Base-by-base conservation (phyloP, 2,797 vertebrate species). In the Anguilla marmorata region DNA sequence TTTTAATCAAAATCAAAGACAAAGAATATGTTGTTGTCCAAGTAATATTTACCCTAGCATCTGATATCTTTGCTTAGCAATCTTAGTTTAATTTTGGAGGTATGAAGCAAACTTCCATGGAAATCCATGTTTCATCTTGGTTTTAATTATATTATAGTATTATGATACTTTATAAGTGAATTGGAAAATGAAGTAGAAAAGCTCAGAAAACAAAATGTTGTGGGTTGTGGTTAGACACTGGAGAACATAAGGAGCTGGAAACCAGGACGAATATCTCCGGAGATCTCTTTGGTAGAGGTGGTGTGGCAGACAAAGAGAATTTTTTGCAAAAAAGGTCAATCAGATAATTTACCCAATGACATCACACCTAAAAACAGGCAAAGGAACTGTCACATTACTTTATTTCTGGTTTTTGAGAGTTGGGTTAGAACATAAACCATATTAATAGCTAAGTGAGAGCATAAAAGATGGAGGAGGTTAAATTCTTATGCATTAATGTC, bases 241-340 rank as follows among this genome's bases (percentile, higher is more conserved):
- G 72, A 2, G 54, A 58, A 74, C 9, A 45, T 80, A 37, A 82
- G 83, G 86, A 5, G 93, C 95, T 95, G 89, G 97, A 93, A 56
- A 95, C 92, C 45, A 97, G 91, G 88, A 97, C 19, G 88, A 96
- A 97, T 0, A 96, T 97, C 83, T 96, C 96, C 0, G 92, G 94
- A 1, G 96, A 97, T 93, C 96, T 95, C 89, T 95, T 94, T 83
- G 97, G 96, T 85, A 97, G 94, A 0, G 96, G 95, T 9, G 93
- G 94, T 88, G 94, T 95, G 37, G 94, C 92, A n/a, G 95, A 92
- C 52, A 94, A 92, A 89, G 90, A 90, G 58, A 93, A 93, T 85
- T 87, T 86, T 87, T 41, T 27, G 16, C 19, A 54, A 86, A 24
- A 37, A 66, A 58, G 60, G 72, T 79, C 33, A 7, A 19, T 79